phyloP scores from a whole-genome alignment of 2,888 invertebrate genomes.

The Orchesellides sinensis region DNA sequence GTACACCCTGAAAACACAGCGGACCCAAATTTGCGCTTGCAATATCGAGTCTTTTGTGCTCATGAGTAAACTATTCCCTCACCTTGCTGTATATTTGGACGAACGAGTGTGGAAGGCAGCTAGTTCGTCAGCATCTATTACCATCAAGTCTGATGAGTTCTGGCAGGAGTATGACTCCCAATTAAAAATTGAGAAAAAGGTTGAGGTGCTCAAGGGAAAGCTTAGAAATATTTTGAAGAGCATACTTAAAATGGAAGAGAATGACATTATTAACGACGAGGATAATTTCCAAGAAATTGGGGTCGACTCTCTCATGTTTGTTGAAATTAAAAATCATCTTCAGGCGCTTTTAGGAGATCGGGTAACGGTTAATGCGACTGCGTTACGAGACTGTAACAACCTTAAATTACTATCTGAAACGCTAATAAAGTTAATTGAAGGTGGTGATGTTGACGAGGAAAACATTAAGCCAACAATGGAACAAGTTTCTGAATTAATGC shows the following conservation, averaged over 20 bases:
- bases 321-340: constrained; percentile 7
- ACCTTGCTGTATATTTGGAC: background rate
- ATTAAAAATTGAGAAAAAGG: background rate
- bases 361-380: background rate
- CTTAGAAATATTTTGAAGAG: background rate
- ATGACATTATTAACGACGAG: background rate
- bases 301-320: constrained; percentile 48
- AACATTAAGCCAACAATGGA: background rate
- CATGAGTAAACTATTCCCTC: background rate
- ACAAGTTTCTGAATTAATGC: background rate
- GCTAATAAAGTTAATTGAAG: background rate
- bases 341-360: background rate
- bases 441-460: background rate
- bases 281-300: constrained; percentile 47
- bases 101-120: background rate
- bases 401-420: background rate
- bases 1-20: background rate
- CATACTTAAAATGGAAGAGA: background rate
- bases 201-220: background rate
- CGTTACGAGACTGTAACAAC: constrained; percentile 21
- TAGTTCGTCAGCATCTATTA: background rate
- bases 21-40: background rate
- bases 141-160: background rate
- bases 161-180: background rate
- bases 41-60: background rate